phyloP scores from a whole-genome alignment of 2,797 vertebrate species.

The Brotula barbata region DNA sequence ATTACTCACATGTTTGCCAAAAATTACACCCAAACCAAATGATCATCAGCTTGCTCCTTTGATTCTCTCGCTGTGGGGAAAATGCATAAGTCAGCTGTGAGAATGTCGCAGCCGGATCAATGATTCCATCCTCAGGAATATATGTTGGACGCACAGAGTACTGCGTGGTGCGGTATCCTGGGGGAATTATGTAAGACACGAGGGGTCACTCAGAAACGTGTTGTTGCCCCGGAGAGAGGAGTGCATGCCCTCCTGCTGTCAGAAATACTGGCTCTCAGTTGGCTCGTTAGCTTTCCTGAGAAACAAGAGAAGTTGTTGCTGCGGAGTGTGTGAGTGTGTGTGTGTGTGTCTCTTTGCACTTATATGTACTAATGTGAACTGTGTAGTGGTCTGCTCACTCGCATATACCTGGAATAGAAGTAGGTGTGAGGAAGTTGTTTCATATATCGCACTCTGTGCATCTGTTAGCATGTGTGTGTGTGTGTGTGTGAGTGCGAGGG shows the following conservation, averaged over 20 bases:
- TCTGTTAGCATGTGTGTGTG: not conserved
- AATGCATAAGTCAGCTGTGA: conserved; percentile 13
- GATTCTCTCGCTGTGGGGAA: too few relatives aligned
- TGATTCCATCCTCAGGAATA: conserved; percentile 13
- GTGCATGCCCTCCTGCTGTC: conserved; percentile 26
- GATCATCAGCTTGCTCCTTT: too few relatives aligned
- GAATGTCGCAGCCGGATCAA: conserved; percentile 21
- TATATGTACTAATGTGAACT: not conserved
- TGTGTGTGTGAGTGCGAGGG: not conserved
- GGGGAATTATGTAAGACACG: conserved; percentile 46
- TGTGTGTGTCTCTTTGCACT: conserved; percentile 2
- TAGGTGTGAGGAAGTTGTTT: not conserved
- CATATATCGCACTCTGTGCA: not conserved
- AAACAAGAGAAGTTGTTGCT: conserved; percentile 11
- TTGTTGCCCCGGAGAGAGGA: conserved; percentile 15
- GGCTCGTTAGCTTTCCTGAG: conserved; percentile 23
- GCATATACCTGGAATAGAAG: not conserved
- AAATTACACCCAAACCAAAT: too few relatives aligned
- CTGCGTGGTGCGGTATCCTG: conserved; percentile 6
- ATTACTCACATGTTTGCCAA: too few relatives aligned
- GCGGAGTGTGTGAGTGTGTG: not conserved
- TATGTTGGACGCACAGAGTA: conserved; percentile 19
- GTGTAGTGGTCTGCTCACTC: not conserved
- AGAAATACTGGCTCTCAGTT: conserved; percentile 19
- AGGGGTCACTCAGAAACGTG: conserved; percentile 27